Percentiles rank a stretch among this genome's conserved stretches.
Evolutionary conservation across 2,888 invertebrate species (phyloP).

Genomic region (Fabriciana adippe): DNA sequence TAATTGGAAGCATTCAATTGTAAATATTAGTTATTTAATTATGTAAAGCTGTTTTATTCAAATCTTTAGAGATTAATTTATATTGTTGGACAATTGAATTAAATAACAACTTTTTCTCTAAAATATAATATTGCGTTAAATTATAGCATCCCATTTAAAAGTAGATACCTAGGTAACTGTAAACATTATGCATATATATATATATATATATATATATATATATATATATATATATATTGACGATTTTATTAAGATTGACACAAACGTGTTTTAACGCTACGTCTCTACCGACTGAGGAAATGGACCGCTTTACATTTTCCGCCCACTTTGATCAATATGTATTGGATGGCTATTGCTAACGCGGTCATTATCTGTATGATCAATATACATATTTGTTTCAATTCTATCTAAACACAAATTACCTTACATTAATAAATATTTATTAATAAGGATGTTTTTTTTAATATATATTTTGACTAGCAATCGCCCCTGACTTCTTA

Average conservation of each 20-base stretch:
- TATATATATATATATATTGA: background rate
- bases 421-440: background rate
- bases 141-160: too few relatives aligned
- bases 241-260: constrained; percentile 1
- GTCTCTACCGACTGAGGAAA: constrained; percentile 2
- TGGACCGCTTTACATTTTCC: constrained; percentile 8
- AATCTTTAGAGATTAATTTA: too few relatives aligned
- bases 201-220: background rate
- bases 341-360: constrained; percentile 1
- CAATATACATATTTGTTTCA: background rate
- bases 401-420: background rate
- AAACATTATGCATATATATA: too few relatives aligned
- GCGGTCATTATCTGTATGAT: constrained; percentile 8
- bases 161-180: too few relatives aligned
- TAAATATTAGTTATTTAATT: too few relatives aligned
- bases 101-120: too few relatives aligned
- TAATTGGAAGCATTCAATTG: too few relatives aligned
- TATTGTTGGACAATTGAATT: too few relatives aligned
- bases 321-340: constrained; percentile 15
- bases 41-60: too few relatives aligned
- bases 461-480: too few relatives aligned
- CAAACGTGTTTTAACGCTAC: constrained; percentile 4
- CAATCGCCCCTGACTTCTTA: too few relatives aligned
- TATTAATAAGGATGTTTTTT: background rate
- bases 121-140: too few relatives aligned